Evolutionary conservation across 1,140 invertebrate species (phyloP), one percentile per base, ranked within the genome.

Genomic region (Apis cerana): DNA sequence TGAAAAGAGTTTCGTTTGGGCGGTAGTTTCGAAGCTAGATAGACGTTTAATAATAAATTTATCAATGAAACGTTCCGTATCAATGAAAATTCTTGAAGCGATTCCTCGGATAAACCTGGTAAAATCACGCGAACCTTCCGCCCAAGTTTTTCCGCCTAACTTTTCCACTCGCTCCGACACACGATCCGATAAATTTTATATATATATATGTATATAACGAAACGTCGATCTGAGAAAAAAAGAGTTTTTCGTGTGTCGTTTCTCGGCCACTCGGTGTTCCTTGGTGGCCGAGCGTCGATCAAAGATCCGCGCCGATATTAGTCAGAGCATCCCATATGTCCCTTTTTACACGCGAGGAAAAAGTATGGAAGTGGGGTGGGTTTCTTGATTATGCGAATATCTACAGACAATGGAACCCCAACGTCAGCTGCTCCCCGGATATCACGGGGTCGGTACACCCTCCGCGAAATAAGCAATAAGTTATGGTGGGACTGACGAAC

Each of bases 391-490:
- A 93, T 92, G 92, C 90, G 92, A 93, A 91, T 92, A 91, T 90
- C 91, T 91, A 88, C 88, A 83, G 84, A 93, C 92, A 93, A 93
- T 92, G 81, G 90, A 81, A 89, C 86, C 89, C 85, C 88, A 85
- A 72, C 90, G 92, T 94, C 93, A 94, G 93, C 93, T 94, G 93
- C 93, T 93, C 89, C 88, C 85, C 79, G 70, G 85, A 77, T 79
- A 71, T 70, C 77, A 75, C 80, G 86, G 84, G 67, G 67, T 82
- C 82, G 33, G 74, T 79, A 84, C 84, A 91, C 88, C 90, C 89
- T 89, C 84, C 85, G 90, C 90, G 90, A 92, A 92, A 94, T 93
- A 93, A 93, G 92, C 91, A 93, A 93, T 93, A 93, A 94, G 91
- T 93, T 92, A 93, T 90, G 91, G 87, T 88, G 88, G 91, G 89